Evolutionary conservation across 1,140 invertebrate species (phyloP).

Genomic region (Ips typographus): DNA sequence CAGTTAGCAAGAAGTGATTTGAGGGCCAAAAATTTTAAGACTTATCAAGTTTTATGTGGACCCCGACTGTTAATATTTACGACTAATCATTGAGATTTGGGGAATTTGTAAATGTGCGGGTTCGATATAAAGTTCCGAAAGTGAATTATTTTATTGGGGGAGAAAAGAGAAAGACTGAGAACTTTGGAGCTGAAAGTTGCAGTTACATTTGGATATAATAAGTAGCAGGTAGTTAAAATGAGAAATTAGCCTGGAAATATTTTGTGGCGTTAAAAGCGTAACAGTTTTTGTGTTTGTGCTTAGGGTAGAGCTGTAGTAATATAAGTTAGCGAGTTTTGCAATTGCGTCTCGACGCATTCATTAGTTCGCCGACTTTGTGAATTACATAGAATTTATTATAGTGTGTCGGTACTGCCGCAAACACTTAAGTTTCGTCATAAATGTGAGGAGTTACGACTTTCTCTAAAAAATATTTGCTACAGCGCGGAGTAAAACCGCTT

Average conservation of each 20-base stretch:
- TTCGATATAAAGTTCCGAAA: not conserved
- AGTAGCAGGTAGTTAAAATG: conserved; percentile 6
- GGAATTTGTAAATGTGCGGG: not conserved
- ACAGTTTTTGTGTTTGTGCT: conserved; percentile 7
- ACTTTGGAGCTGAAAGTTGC: not conserved
- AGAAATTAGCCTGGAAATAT: conserved; percentile 7
- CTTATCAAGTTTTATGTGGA: conserved; percentile 28
- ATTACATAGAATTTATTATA: conserved; percentile 2
- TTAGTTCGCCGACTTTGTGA: not conserved
- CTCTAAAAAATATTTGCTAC: too few species aligned
- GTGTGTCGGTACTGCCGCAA: not conserved
- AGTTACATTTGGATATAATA: conserved; percentile 9
- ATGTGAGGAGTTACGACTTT: not conserved
- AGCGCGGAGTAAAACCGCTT: not conserved
- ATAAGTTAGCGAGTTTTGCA: conserved; percentile 13
- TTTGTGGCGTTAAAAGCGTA: conserved; percentile 5
- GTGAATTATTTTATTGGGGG: not conserved
- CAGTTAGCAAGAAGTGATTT: conserved; percentile 28
- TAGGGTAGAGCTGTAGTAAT: not conserved
- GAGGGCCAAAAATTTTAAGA: conserved; percentile 24
- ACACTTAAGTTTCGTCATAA: not conserved
- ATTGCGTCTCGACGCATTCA: not conserved
- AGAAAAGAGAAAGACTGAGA: not conserved
- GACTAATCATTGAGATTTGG: conserved; percentile 3
- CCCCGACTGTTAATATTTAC: conserved; percentile 15